Evolutionary conservation across 1,140 invertebrate species (phyloP).

Genomic region (Drosophila ogumai): DNA sequence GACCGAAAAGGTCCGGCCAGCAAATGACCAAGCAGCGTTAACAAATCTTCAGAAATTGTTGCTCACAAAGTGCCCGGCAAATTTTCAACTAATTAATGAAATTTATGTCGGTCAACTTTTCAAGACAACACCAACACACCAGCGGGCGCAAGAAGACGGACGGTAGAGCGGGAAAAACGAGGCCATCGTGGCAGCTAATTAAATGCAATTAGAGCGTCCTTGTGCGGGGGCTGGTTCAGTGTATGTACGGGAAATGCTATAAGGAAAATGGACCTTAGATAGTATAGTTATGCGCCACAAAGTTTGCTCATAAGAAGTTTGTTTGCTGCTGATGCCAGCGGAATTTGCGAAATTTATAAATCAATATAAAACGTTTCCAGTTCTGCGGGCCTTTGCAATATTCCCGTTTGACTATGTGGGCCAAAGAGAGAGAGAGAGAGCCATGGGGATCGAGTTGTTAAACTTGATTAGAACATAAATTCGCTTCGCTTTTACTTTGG

Average conservation of each 20-base stretch:
- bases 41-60: conserved; percentile 69
- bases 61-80: conserved; percentile 38
- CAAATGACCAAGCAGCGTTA: conserved; percentile 53
- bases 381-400: conserved; percentile 33
- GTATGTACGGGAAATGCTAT: conserved; percentile 4
- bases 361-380: conserved; percentile 42
- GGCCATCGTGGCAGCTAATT: conserved; percentile 61
- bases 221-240: conserved; percentile 9
- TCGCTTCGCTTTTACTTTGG: conserved; percentile 25
- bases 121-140: conserved; percentile 11
- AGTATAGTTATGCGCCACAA: conserved; percentile 45
- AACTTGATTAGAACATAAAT: conserved; percentile 46
- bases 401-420: background rate
- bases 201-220: conserved; percentile 61
- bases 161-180: conserved; percentile 25
- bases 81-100: conserved; percentile 74
- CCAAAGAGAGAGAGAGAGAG: background rate
- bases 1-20: conserved; percentile 39
- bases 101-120: conserved; percentile 76
- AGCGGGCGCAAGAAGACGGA: background rate
- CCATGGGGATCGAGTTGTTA: conserved; percentile 21
- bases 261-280: conserved; percentile 20
- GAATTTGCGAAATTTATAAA: conserved; percentile 53
- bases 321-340: conserved; percentile 65
- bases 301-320: conserved; percentile 66